Base-by-base conservation (phyloP, 2,888 invertebrate genomes). In the Crematogaster levior region DNA sequence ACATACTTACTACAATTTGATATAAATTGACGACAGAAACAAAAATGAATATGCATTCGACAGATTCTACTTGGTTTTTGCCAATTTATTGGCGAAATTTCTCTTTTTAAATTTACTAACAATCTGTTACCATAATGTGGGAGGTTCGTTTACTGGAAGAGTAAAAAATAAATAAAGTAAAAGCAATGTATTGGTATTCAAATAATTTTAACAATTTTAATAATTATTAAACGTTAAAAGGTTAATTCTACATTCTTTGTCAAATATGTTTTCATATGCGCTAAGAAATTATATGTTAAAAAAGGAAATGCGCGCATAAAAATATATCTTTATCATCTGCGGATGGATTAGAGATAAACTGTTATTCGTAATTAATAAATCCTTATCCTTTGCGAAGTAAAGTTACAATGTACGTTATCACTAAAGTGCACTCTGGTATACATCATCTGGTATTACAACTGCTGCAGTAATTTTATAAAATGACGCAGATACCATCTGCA, bases 391-490 rank as follows among this genome's bases (percentile, higher is more conserved):
- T 56, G n/a, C 12, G 5, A 37, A 24, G 3, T 53, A 30, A 60
- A 43, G 10, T 60, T 46, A 60, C 30, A 24, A 56, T 40, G 24
- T 56, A 61, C 7, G 15, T 10, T n/a, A 37, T 34, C 1, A 24
- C 12, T 18, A 63, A 24, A 0, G 12, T n/a, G 18, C n/a, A 10
- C 15, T 24, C 7, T 24, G 24, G 15, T 3, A 34, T 37, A 15
- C 37, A n/a, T 37, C 18, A 12, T 63, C 24, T 63, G 9, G 2
- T 63, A 37, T 51, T 75, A 40, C 51, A 51, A 63, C n/a, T 15
- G 37, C 30, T 43, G 40, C 21, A 68, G 21, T 18, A 79, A 15
- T 65, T 65, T 65, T 68, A 34, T 68, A 46, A 68, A 79, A 68
- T 56, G 34, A 4, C n/a, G 4, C 34, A 58, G 77, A 58, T 77